Percentiles rank a stretch among this genome's conserved stretches.
Conservation (phyloP, 1,140 invertebrate genomes). For the Diploscapter pachys region DNA sequence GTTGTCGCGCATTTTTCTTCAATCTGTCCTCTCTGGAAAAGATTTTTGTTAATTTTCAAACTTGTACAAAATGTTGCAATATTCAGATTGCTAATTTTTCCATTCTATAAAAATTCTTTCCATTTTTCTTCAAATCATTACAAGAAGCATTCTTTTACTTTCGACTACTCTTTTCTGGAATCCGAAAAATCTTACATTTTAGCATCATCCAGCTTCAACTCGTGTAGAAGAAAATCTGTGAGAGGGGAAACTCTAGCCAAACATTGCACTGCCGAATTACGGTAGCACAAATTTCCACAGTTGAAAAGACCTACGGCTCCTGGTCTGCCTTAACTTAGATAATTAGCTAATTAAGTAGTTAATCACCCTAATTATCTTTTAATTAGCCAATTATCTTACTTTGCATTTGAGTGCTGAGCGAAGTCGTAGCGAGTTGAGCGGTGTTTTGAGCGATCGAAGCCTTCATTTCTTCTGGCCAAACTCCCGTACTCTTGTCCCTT, state of each 20-base stretch:
- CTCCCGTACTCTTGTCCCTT: conserved; percentile 26
- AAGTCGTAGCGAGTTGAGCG: conserved; percentile 14
- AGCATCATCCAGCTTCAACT: conserved; percentile 11
- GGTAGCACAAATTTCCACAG: conserved; percentile 34
- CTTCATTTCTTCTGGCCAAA: conserved; percentile 32
- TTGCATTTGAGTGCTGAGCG: background rate
- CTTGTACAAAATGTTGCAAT: too few relatives aligned
- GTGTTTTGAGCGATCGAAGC: conserved; percentile 22
- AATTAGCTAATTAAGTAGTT: too few relatives aligned
- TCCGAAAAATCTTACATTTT: conserved; percentile 6
- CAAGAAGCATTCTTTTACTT: too few relatives aligned
- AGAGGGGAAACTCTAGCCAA: conserved; percentile 30
- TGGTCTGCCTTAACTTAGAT: background rate
- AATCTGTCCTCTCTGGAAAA: too few relatives aligned
- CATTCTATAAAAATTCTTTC: background rate
- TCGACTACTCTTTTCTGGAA: background rate
- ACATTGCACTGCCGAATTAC: conserved; percentile 33
- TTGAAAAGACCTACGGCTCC: conserved; percentile 33
- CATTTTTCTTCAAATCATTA: background rate
- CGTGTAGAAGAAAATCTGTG: conserved; percentile 23
- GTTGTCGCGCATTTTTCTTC: background rate
- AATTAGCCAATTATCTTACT: too few relatives aligned
- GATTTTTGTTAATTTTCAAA: too few relatives aligned
- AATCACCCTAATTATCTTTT: too few relatives aligned
- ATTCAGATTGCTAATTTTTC: background rate